Evolutionary conservation across 2,797 vertebrate genomes (phyloP).

Genomic region (Peromyscus eremicus): DNA sequence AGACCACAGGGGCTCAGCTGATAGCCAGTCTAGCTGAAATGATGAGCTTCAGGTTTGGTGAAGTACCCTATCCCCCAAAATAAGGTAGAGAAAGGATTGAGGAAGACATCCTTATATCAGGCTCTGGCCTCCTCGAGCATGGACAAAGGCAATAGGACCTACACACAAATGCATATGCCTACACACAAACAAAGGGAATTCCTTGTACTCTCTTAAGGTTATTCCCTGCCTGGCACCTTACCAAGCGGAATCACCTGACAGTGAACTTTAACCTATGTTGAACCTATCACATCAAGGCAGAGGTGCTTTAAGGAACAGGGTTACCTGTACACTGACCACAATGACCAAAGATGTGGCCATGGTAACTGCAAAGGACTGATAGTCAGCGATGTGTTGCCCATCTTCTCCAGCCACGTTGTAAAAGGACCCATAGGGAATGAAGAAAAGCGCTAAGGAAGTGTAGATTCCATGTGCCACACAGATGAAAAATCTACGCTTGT

Average conservation of each 20-base stretch:
- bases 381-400: constrained; percentile 90
- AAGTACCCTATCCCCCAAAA: background rate
- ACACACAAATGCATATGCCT: background rate
- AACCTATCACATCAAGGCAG: background rate
- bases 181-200: background rate
- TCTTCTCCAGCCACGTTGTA: constrained; percentile 88
- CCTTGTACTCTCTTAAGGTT: background rate
- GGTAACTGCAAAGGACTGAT: constrained; percentile 93
- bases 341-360: constrained; percentile 93
- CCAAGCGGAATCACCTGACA: constrained; percentile 1
- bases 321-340: constrained; percentile 94
- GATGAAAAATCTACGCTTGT: constrained; percentile 93
- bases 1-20: background rate
- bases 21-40: background rate
- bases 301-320: background rate
- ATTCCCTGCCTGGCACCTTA: background rate
- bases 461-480: constrained; percentile 92
- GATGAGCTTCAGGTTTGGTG: background rate
- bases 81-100: background rate
- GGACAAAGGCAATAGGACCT: background rate
- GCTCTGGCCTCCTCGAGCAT: background rate
- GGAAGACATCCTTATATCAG: too few relatives aligned
- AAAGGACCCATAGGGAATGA: constrained; percentile 92
- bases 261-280: background rate
- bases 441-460: constrained; percentile 93